Evolutionary conservation across 2,888 invertebrate genomes (phyloP), one percentile per base, ranked within the genome.

Genomic region (Sphaerophoria taeniata): DNA sequence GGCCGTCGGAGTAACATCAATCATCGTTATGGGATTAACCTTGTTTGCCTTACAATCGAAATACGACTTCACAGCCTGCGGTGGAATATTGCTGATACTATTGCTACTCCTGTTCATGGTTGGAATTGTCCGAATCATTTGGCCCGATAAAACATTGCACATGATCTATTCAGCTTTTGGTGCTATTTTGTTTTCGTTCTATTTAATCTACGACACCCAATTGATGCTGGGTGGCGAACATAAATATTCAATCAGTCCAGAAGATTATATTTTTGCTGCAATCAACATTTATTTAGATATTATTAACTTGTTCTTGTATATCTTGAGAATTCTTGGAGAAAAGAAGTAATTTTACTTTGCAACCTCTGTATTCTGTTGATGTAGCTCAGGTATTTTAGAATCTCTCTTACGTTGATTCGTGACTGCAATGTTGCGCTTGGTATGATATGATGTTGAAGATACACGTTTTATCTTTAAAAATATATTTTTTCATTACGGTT

Each of bases 11-110:
- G 95, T 98, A 82, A 97, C 97, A 16, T 94, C 96, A n/a, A 95
- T 94, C 0, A 95, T 98, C 14, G 96, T 96, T 83, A 92, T 98
- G 12, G 95, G 94, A 0, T 93, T 98, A 83, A 98, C 98, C 0
- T 88, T 98, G 61, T 98, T 98, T 93, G 97, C 98, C 11, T 95
- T 98, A 92, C 98, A 98, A 92, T 98, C 98, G 0, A 97, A 95
- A 90, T 95, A 94, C 92, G 96, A 97, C 92, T 97, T 98, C 84
- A 97, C 96, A 0, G 93, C 94, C 45, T 93, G 95, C 93, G 95
- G 96, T 24, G 96, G 96, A 0, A 92, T 95, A 33, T 92, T 98
- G 34, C 95, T 97, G 63, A 95, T 96, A 39, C 94, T 94, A 6
- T 90, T 95, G 0, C 92, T 97, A 6, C 93, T 97, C 0, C 93